Percentiles rank a stretch among this genome's conserved stretches.
Evolutionary conservation across 2,888 invertebrate genomes (phyloP).

Genomic region (Drosophila meridiana): DNA sequence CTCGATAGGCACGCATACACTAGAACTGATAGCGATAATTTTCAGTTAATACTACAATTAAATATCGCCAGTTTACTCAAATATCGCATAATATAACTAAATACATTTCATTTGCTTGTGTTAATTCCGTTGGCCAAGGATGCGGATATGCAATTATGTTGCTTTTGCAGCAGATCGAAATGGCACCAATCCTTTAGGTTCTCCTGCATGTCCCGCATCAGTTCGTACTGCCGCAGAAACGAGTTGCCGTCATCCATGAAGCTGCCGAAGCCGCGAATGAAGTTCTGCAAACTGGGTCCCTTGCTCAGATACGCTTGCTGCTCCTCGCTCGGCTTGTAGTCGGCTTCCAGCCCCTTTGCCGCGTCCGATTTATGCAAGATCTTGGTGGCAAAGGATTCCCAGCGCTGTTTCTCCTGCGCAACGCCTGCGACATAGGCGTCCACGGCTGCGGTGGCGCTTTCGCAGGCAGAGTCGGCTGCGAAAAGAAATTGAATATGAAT

Average conservation of each 20-base stretch:
- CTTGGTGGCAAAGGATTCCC: conserved; percentile 47
- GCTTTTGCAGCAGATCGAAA: conserved; percentile 26
- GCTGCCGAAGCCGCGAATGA: conserved; percentile 64
- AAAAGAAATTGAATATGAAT: too few relatives aligned
- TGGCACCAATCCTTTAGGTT: conserved; percentile 58
- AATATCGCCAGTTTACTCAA: background rate
- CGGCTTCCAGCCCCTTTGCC: background rate
- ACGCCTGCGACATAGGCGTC: conserved; percentile 52
- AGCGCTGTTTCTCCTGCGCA: conserved; percentile 61
- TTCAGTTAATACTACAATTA: background rate
- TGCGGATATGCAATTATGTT: conserved; percentile 35
- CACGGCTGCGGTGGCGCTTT: background rate
- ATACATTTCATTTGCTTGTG: background rate
- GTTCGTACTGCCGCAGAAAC: conserved; percentile 65
- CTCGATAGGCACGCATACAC: background rate
- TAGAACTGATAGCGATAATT: background rate
- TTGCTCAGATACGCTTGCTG: conserved; percentile 71
- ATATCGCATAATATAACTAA: background rate
- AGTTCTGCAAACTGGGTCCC: conserved; percentile 68
- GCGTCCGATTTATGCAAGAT: conserved; percentile 22
- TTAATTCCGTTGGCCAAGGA: conserved; percentile 34
- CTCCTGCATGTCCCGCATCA: conserved; percentile 61
- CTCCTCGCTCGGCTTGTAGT: conserved; percentile 55
- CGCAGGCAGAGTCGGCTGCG: conserved; percentile 5
- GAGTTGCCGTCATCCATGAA: conserved; percentile 64